Base-by-base conservation (phyloP, 1,140 invertebrate species). In the Patella vulgata region DNA sequence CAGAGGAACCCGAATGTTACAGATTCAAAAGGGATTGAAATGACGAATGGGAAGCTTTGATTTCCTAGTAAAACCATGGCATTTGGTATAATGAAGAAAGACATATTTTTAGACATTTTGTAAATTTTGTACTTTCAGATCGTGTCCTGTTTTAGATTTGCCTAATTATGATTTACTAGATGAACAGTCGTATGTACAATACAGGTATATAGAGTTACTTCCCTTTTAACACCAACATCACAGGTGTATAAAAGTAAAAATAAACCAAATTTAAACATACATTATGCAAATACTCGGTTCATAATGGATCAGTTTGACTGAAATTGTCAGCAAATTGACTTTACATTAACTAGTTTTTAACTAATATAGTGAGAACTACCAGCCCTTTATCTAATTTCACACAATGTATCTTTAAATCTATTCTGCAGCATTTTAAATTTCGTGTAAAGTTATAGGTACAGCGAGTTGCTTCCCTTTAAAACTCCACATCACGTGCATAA, bases 101-200 rank as follows among this genome's bases (percentile, higher is more conserved):
- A n/a, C n/a, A n/a, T n/a, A n/a, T n/a, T n/a, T n/a, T n/a, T n/a
- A n/a, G n/a, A n/a, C n/a, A n/a, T n/a, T n/a, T n/a, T n/a, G n/a
- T n/a, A n/a, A n/a, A n/a, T n/a, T n/a, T 33, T 58, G 53, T 19
- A 44, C 25, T 12, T 63, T 42, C 47, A 76, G 70, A 64, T 62
- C 66, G n/a, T 77, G 74, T 55, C 74, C 74, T 43, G 68, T 66
- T 12, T 36, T 74, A 8, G 66, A 74, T 46, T 55, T 77, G 17
- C 74, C 74, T 11, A 71, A 66, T 47, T 76, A 68, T 66, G 72
- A 74, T 46, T 47, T 77, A 12, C 60, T 77, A 52, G 72, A 77
- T 69, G 74, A 77, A 53, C 72, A 74, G 40, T 46, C 28, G 0
- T 74, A 77, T 55, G 58, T 52, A 43, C 70, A 77, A 59, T 59